These are phyloP conservation scores for Gallinago solitaria DNA, from an alignment of 2,797 vertebrate genomes.

Conservation along the genomic window DNA sequence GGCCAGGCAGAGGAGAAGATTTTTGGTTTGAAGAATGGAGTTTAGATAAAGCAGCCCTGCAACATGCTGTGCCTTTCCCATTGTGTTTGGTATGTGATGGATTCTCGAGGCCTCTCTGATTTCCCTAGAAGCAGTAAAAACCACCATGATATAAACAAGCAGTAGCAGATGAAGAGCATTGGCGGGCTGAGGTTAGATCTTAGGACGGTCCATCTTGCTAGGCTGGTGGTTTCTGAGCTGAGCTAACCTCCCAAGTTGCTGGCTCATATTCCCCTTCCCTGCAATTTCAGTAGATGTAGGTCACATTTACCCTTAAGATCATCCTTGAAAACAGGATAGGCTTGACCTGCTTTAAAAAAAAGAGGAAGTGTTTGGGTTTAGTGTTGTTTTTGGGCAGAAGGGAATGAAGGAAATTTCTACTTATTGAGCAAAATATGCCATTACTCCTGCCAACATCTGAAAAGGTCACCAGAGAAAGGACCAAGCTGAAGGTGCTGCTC, in stretches of 20 bases:
- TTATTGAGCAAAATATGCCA: not conserved
- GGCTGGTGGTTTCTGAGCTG: not conserved
- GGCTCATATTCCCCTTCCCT: not conserved
- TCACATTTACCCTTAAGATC: not conserved
- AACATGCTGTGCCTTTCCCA: not conserved
- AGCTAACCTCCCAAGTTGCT: slow-evolving; percentile 29
- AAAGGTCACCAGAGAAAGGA: not conserved
- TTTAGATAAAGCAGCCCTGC: slow-evolving; percentile 14
- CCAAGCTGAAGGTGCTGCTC: not conserved
- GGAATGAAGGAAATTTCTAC: not conserved
- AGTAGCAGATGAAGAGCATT: not conserved
- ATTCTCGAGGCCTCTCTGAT: not conserved
- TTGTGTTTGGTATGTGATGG: not conserved
- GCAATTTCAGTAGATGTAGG: not conserved
- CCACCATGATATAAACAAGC: not conserved
- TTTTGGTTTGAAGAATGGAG: not conserved
- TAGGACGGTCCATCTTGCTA: not conserved
- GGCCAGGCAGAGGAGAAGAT: not conserved
- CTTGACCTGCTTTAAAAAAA: not conserved
- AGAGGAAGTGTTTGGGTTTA: not conserved
- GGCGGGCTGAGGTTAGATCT: not conserved
- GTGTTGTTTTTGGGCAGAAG: not conserved
- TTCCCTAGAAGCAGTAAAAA: slow-evolving; percentile 12
- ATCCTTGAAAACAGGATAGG: not conserved
- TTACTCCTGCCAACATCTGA: fast-evolving